Base-by-base conservation (phyloP, 2,113 vertebrate genomes). In the Cephalopholis sonnerati region DNA sequence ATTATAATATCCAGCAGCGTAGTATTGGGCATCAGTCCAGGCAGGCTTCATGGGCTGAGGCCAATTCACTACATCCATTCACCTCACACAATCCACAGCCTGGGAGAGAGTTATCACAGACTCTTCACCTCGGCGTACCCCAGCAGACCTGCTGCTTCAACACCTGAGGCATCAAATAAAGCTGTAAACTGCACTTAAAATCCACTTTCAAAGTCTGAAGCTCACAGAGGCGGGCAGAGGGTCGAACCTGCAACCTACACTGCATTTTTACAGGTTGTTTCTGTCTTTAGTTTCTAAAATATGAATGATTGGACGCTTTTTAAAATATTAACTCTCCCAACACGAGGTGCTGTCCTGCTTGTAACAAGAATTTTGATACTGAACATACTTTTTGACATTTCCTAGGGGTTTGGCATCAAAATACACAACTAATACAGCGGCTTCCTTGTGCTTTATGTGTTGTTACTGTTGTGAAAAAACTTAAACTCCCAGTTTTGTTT, bases 1-100 rank as follows among this genome's bases (percentile, higher is more conserved):
- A 87, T 89, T 91, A 77, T 82, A 83, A 89, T 79, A 81, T 57
- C 46, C 80, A 77, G 83, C 66, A 84, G 83, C 41, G 57, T 86
- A 84, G 70, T 77, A 79, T 50, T 67, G 80, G 80, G 87, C 87
- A 63, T 17, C 39, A 0, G 71, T 79, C 83, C 87, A 91, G 74
- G 57, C 46, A 50, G 71, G 6, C 69, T 78, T 65, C 62, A 39
- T 67, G 51, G 82, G 71, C 68, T 17, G 44, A 58, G 36, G 77
- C 84, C 82, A 81, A 82, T 72, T 82, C 77, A 64, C 55, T 44
- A 12, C 62, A 79, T 54, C 48, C 65, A 72, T 87, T 87, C 74
- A 91, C 25, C 51, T 85, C 74, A 11, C 15, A 36, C 36, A 51
- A 13, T 25, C 74, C 69, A 32, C 27, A 24, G 53, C 59, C 70